Evolutionary conservation across 1,140 invertebrate species (phyloP).

Genomic region (Lineus longissimus): DNA sequence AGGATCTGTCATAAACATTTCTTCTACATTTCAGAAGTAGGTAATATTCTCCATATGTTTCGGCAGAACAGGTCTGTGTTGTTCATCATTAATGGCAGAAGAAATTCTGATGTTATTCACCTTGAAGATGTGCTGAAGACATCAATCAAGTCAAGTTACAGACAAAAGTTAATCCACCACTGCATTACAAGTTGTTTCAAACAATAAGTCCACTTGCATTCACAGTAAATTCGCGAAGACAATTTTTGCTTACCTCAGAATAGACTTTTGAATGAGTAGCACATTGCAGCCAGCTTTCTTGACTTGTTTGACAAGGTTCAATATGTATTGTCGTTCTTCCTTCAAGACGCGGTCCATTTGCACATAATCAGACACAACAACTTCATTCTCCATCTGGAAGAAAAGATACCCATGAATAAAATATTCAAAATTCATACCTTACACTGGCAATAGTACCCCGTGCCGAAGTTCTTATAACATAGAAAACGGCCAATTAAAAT

Average conservation of each 20-base stretch:
- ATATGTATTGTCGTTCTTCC: constrained; percentile 95
- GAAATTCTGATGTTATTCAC: no score
- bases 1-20: no score
- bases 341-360: constrained; percentile 99
- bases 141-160: neutral
- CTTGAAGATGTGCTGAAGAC: no score
- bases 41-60: neutral
- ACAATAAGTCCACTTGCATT: no score
- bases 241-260: constrained; percentile 73
- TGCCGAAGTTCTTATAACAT: neutral
- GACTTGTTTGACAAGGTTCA: constrained; percentile 98
- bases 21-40: neutral
- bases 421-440: constrained; percentile 7
- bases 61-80: neutral
- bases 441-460: no score
- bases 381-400: constrained; percentile 91
- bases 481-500: neutral
- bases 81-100: no score
- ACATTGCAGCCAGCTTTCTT: constrained; percentile 99
- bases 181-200: no score
- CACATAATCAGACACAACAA: constrained; percentile 96
- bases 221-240: no score
- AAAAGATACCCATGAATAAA: constrained; percentile 3
- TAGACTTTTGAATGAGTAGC: constrained; percentile 96
- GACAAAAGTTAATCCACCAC: no score